Evolutionary conservation across 2,888 invertebrate genomes (phyloP), one percentile per base, ranked within the genome.

Genomic region (Tinea semifulvella): DNA sequence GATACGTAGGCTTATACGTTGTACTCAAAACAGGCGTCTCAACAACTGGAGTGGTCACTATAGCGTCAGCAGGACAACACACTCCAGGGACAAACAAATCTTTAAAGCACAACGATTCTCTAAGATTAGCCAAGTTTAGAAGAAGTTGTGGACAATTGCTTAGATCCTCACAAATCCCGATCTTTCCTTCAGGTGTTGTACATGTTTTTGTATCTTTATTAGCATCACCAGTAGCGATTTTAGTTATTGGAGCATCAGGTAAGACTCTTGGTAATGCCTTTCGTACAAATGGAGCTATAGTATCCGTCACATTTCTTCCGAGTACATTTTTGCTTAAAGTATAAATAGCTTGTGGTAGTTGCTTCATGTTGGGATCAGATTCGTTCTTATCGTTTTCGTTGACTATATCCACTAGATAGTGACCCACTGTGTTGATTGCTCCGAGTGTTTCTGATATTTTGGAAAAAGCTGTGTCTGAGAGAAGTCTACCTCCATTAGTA

Each of bases 1-100:
- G 54, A 51, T 69, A 73, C 0, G 81, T 80, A 0, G 81, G 76
- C 28, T 71, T 75, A 46, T 62, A 71, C 0, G 79, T 74, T 1
- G 77, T 68, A 0, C 67, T 53, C 1, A 71, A 44, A 0, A 69
- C 56, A 5, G 79, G 73, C 17, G 60, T 71, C 48, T 80, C 80
- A 8, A 56, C 46, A n/a, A 56, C 53, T 1, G 59, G 54, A 0
- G 65, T 63, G 3, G 67, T 58, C n/a, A 69, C 61, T 2, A 75
- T 58, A 0, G 62, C 74, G 55, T 77, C 80, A 55, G 80, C 70
- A 6, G 95, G 95, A 65, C 96, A 96, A 61, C 96, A 96, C 2
- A 96, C 95, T 1, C 96, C 96, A 1, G 96, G 96, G 1, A 93
- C 91, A 58, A 95, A 94, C 1, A 95, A 81, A 50, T 91, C 92